Evolutionary conservation across 2,888 invertebrate species (phyloP), one percentile per base, ranked within the genome.

Genomic region (Elgonia sp.): DNA sequence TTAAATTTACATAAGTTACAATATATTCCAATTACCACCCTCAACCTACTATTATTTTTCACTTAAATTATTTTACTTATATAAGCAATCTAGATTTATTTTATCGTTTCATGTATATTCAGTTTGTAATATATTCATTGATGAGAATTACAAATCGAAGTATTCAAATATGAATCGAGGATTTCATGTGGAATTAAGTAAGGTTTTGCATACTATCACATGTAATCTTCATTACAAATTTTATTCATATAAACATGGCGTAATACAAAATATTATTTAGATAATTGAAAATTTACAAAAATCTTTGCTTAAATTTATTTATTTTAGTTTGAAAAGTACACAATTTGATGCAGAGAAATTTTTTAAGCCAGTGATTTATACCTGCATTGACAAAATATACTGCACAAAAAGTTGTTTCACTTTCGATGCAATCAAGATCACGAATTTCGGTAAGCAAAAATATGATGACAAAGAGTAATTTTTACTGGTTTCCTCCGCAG

Each of bases 121-220:
- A 55, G 55, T 67, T 12, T 20, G 1, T 67, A 67, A 77, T 77
- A 55, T 77, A 67, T 67, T 77, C 67, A 77, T 77, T 77, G 21
- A 77, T 46, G 55, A 55, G 55, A 40, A 65, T 67, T 67, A 77
- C 57, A 75, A 62, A 62, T 75, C 29, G 72, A 73, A 75, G 37
- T 37, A 65, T 63, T 37, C 53, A 29, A 76, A 65, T 76, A 46
- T 16, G 14, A 40, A 55, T 46, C 55, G 20, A 63, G 53, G 50
- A 75, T 75, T 75, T 60, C 21, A 16, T 37, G 18, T 63, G 76
- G 63, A 50, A 63, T 76, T 76, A 76, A 76, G 50, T 29, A 67
- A 40, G 40, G 18, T 65, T 77, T 53, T 53, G 10, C 53, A 29
- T 29, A 29, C 29, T 29, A 29, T 29, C 1, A 29, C 29, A 29